Conservation (phyloP, 2,797 vertebrate species). For the Myiothlypis coronata region DNA sequence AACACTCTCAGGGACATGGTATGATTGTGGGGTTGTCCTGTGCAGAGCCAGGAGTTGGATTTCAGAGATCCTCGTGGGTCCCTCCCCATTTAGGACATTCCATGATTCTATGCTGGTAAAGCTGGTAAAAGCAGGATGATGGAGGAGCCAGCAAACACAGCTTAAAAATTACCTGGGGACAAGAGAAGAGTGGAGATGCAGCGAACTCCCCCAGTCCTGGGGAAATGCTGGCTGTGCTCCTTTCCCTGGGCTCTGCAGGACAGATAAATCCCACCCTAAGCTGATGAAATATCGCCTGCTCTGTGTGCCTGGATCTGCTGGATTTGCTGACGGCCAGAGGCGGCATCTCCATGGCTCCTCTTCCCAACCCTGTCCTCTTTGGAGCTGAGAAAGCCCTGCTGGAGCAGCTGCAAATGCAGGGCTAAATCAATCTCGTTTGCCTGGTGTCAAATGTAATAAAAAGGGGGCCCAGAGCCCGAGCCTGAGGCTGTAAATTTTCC, state of each 20-base stretch:
- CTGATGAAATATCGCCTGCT: neutral
- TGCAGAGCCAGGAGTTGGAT: neutral
- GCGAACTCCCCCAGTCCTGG: neutral
- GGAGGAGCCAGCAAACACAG: neutral
- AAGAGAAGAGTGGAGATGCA: neutral
- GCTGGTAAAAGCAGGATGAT: neutral
- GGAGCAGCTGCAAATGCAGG: neutral
- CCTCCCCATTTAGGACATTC: neutral
- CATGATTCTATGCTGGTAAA: neutral
- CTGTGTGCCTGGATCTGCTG: neutral
- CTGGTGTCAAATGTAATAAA: neutral
- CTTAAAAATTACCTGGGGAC: neutral
- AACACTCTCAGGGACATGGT: fast-evolving
- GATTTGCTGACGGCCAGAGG: neutral
- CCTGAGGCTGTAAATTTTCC: neutral
- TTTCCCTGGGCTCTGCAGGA: neutral
- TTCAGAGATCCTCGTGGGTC: neutral
- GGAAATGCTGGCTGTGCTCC: neutral
- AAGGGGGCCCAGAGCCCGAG: neutral
- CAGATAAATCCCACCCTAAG: conserved; percentile 37
- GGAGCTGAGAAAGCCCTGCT: neutral
- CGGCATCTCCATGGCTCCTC: neutral
- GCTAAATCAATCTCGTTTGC: neutral
- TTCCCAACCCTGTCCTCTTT: neutral
- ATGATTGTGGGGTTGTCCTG: neutral